Base-by-base conservation (phyloP, 2,888 invertebrate genomes). In the Endomychus coccineus region DNA sequence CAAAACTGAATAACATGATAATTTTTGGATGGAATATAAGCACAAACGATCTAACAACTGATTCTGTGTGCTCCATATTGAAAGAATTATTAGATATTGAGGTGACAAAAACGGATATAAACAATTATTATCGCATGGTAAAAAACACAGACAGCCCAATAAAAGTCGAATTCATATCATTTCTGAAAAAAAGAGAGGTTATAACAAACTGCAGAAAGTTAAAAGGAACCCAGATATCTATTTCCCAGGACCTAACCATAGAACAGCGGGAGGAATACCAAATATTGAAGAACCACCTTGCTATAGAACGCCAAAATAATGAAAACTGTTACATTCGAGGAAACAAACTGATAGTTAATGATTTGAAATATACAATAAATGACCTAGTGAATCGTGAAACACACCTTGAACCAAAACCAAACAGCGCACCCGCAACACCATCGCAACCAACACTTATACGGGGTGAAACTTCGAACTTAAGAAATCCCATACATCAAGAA, bases 251-350 rank as follows among this genome's bases (percentile, higher is more conserved):
- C n/a, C n/a, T 28, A 9, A 28, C 28, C 5, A 16, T 16, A 7
- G 3, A 28, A 9, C 28, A 28, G 16, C 28, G 28, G 6, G 28
- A 2, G 3, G 28, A 28, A 9, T 10, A 28, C 16, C 28, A 16
- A 3, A 16, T 15, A 9, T 16, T 28, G 5, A 14, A 11, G 10
- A 16, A 28, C 10, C 16, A 9, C 16, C 16, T 28, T 15, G 10
- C 16, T 16, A 10, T 16, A 10, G 28, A 14, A 5, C 15, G 28
- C n/a, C 10, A 16, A 11, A 28, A 27, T 6, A 15, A 15, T 12
- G 3, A 11, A 13, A 27, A 5, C 13, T 27, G 27, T 13, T 27
- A 27, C 13, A 27, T 27, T 7, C 13, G 13, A 3, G 12, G 12
- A 10, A 13, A n/a, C 4, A 12, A 27, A 27, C 13, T 27, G 3